Conservation (phyloP, 2,888 invertebrate species). For the Malthinus seriepunctatus region DNA sequence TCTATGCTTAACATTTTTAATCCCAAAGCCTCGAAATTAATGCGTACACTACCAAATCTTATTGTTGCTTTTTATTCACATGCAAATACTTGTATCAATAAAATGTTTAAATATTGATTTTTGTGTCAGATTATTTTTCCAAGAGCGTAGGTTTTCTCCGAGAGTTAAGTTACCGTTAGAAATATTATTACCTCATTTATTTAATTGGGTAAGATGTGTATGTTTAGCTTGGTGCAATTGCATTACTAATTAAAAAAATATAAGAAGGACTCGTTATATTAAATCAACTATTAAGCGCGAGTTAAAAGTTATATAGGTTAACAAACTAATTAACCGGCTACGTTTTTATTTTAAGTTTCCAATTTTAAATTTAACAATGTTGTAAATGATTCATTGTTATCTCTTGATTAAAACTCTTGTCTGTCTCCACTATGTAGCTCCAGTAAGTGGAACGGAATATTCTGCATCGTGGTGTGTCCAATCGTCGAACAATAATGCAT, state of each 20-base stretch:
- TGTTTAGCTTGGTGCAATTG: no score
- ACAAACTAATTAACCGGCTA: no score
- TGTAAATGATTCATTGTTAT: conserved; percentile 11
- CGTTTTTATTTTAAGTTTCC: neutral
- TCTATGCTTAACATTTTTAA: conserved; percentile 26
- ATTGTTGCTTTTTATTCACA: neutral
- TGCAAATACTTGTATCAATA: neutral
- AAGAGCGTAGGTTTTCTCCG: no score
- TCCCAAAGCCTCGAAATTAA: conserved; percentile 16
- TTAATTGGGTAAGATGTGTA: no score
- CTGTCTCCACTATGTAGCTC: neutral
- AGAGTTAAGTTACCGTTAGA: no score
- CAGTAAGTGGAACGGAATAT: neutral
- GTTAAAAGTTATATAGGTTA: no score
- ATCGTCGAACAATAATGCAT: neutral
- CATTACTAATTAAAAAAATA: no score
- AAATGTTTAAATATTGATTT: no score
- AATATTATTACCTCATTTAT: no score
- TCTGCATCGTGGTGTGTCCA: neutral
- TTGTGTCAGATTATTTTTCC: no score
- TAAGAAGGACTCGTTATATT: no score
- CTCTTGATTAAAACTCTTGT: conserved; percentile 3
- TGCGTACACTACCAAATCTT: conserved; percentile 2
- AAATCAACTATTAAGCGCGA: no score
- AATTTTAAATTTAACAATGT: conserved; percentile 8